Conservation (phyloP, 2,888 invertebrate genomes). For the Trissolcus brochymenae region DNA sequence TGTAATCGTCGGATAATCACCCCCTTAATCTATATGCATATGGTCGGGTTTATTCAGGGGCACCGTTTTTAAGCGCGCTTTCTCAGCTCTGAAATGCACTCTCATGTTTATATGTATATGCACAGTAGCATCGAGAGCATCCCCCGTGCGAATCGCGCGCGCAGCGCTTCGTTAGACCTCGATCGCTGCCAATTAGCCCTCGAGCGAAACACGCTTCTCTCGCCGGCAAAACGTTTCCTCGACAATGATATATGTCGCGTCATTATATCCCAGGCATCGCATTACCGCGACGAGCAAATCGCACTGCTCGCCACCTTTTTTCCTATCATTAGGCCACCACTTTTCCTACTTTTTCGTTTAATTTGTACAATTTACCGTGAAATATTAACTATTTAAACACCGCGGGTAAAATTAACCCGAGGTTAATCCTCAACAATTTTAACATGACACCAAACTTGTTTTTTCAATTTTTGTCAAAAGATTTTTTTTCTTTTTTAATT, state of each 20-base stretch:
- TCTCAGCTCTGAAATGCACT: constrained; percentile 24
- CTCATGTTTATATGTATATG: constrained; percentile 50
- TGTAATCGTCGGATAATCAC: constrained; percentile 68
- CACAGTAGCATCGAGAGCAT: constrained; percentile 28
- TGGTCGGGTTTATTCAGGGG: constrained; percentile 41
- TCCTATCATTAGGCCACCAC: constrained; percentile 22
- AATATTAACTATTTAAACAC: constrained; percentile 15
- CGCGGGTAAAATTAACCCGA: not conserved
- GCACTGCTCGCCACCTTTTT: constrained; percentile 25
- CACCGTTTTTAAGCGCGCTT: constrained; percentile 36
- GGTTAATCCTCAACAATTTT: not conserved
- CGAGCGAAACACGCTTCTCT: constrained; percentile 45
- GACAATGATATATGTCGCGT: constrained; percentile 56
- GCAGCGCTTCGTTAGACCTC: constrained; percentile 47
- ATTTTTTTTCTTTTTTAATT: no score
- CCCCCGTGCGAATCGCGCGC: constrained; percentile 15
- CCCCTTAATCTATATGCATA: constrained; percentile 56
- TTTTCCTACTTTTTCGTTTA: constrained; percentile 33
- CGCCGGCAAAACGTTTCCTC: constrained; percentile 41
- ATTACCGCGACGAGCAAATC: constrained; percentile 45
- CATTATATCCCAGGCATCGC: constrained; percentile 45
- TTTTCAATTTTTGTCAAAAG: no score
- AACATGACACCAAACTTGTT: not conserved
- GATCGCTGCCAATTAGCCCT: constrained; percentile 55
- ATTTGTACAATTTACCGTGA: constrained; percentile 27